A percentile compares a stretch with the other conserved stretches of the same genome.
Conservation (phyloP, 1,140 invertebrate species). For the Drosophila mauritiana region DNA sequence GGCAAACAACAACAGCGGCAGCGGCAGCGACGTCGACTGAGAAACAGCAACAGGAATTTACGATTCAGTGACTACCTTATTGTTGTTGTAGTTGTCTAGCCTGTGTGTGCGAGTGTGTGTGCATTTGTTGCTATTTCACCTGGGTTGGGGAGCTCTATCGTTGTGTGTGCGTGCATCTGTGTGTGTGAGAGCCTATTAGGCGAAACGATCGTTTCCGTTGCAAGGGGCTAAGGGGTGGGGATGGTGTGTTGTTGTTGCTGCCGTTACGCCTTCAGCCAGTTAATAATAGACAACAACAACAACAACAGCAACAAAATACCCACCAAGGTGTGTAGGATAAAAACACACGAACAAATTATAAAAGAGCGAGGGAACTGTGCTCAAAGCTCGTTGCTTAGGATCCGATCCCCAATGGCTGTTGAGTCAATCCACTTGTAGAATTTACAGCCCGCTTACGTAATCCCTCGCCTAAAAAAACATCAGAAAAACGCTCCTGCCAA, state of each 20-base stretch:
- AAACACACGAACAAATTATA: conserved; percentile 28
- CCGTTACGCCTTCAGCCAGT: conserved; percentile 65
- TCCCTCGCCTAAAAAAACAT: conserved; percentile 34
- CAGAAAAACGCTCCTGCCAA: conserved; percentile 63
- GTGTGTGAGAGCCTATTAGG: conserved; percentile 71
- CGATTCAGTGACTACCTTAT: conserved; percentile 77
- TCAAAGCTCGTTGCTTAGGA: conserved; percentile 61
- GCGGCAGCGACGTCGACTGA: conserved; percentile 57
- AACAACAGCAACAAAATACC: conserved; percentile 12
- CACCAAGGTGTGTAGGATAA: conserved; percentile 66
- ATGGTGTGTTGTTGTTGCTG: conserved; percentile 38
- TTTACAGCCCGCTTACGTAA: conserved; percentile 79
- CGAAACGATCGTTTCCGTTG: conserved; percentile 74
- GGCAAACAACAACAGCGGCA: conserved; percentile 75
- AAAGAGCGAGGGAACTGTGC: conserved; percentile 39
- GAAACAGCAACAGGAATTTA: conserved; percentile 78
- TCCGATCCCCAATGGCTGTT: conserved; percentile 65
- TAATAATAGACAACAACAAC: conserved; percentile 63
- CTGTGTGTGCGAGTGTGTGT: conserved; percentile 33
- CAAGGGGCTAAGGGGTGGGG: conserved; percentile 36
- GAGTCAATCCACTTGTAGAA: conserved; percentile 68
- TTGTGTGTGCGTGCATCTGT: conserved; percentile 20
- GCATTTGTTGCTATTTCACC: conserved; percentile 57
- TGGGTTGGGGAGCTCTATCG: conserved; percentile 45
- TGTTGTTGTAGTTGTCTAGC: conserved; percentile 59